phyloP scores from a whole-genome alignment of 2,888 invertebrate genomes.

The Trachelus iudaicus region DNA sequence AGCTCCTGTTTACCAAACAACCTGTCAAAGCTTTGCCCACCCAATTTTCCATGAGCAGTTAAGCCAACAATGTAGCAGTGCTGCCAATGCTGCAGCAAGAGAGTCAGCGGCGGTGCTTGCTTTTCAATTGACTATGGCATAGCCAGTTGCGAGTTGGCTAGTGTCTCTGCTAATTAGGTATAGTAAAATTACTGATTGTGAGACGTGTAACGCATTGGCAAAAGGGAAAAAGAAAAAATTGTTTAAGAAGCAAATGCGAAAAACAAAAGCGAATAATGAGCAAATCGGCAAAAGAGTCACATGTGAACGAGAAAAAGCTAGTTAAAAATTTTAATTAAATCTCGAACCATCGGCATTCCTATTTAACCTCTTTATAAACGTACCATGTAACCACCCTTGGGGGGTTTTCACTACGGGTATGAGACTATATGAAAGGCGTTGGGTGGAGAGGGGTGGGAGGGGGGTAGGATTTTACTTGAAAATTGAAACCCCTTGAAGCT shows the following conservation, averaged over 20 bases:
- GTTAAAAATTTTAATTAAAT: neutral
- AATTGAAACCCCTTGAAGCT: neutral
- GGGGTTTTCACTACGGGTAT: neutral
- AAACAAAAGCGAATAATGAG: neutral
- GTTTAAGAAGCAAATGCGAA: too few relatives aligned
- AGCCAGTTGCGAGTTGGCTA: too few relatives aligned
- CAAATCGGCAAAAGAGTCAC: neutral
- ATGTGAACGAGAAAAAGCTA: neutral
- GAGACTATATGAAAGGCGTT: neutral
- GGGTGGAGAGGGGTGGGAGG: neutral
- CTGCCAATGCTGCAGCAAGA: neutral
- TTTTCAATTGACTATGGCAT: neutral
- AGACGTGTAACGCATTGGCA: neutral
- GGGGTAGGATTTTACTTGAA: neutral
- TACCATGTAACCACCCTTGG: neutral
- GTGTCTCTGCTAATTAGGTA: neutral
- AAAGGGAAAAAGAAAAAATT: neutral
- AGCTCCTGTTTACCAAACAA: constrained; percentile 47
- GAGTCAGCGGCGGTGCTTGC: neutral
- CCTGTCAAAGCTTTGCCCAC: constrained; percentile 49
- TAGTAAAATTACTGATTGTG: neutral
- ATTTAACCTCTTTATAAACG: neutral
- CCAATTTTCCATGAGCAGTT: constrained; percentile 48
- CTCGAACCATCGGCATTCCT: neutral
- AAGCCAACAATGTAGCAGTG: constrained; percentile 40